phyloP scores from a whole-genome alignment of 37 sponge, comb jelly and placozoan species.

The Halisarca cf. caerulea region DNA sequence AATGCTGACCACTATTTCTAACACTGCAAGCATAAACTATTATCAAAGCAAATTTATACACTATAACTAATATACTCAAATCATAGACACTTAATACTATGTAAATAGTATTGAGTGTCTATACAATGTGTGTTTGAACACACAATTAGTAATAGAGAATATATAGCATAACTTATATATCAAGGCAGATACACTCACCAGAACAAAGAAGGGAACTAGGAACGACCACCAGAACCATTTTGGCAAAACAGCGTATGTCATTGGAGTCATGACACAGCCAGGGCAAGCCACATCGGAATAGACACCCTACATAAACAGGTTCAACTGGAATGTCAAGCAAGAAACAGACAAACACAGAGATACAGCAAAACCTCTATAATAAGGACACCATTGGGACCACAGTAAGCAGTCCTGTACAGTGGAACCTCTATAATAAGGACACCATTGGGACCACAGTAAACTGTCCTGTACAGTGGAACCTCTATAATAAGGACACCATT shows the following conservation, averaged over 20 bases:
- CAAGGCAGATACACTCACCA: slow-evolving; percentile 40
- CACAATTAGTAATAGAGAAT: neutral
- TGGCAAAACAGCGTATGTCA: slow-evolving; percentile 46
- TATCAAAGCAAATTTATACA: neutral
- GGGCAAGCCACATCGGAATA: slow-evolving; percentile 52
- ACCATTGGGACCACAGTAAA: no score
- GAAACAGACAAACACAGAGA: no score
- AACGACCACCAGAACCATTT: slow-evolving; percentile 49
- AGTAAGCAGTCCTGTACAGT: no score
- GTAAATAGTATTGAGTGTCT: neutral
- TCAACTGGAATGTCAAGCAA: neutral
- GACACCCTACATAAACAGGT: slow-evolving; percentile 35
- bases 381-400: no score
- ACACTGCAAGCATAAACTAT: no score
- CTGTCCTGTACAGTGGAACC: no score
- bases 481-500: no score
- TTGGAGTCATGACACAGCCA: slow-evolving; percentile 48
- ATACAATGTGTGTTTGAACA: neutral
- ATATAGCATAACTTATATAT: no score
- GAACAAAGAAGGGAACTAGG: slow-evolving; percentile 35
- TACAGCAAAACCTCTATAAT: no score
- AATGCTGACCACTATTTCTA: no score
- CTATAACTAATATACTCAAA: slow-evolving; percentile 54
- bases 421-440: no score
- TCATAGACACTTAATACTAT: slow-evolving; percentile 41